A percentile compares a stretch with the other conserved stretches of the same genome.
phyloP scores from a whole-genome alignment of 2,113 vertebrate genomes.

The Erinaceus europaeus region DNA sequence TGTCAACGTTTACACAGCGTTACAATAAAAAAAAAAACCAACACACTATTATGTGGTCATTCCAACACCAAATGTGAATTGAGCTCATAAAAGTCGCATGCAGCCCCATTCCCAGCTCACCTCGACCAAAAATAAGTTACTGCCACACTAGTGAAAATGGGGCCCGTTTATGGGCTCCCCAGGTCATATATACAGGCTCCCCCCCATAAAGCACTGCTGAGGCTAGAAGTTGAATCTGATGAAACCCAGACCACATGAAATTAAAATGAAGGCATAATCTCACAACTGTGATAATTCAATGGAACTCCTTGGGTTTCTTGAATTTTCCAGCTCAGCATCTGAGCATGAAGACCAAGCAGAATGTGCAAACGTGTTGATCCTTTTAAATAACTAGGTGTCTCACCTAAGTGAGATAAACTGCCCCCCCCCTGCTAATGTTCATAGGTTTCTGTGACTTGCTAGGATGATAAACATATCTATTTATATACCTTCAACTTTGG shows the following conservation, averaged over 20 bases:
- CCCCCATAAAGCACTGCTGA: slow-evolving; percentile 51
- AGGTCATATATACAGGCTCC: too few relatives aligned
- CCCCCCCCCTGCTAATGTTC: slow-evolving; percentile 48
- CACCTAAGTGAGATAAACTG: neutral
- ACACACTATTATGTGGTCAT: slow-evolving; percentile 43
- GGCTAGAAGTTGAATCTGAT: slow-evolving; percentile 47
- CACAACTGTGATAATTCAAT: slow-evolving; percentile 1
- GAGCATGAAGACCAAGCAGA: slow-evolving; percentile 32
- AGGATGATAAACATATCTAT: slow-evolving; percentile 19
- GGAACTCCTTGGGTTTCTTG: slow-evolving; percentile 25
- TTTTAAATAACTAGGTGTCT: slow-evolving; percentile 21
- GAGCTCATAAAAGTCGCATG: slow-evolving; percentile 48
- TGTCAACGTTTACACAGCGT: slow-evolving; percentile 64
- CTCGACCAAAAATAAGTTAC: slow-evolving; percentile 40
- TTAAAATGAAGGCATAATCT: slow-evolving; percentile 64
- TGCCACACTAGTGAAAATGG: slow-evolving; percentile 32
- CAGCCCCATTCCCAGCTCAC: slow-evolving; percentile 44
- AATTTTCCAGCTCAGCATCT: slow-evolving; percentile 42
- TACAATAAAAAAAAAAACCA: slow-evolving; percentile 49
- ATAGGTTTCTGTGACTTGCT: slow-evolving; percentile 44
- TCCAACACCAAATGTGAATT: slow-evolving; percentile 46
- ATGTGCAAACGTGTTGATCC: slow-evolving; percentile 34
- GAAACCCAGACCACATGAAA: slow-evolving; percentile 47
- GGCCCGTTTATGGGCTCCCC: too few relatives aligned
- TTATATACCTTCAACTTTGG: slow-evolving; percentile 34